Evolutionary conservation across 2,797 vertebrate species (phyloP), one percentile per base, ranked within the genome.

Genomic region (Crenichthys baileyi): DNA sequence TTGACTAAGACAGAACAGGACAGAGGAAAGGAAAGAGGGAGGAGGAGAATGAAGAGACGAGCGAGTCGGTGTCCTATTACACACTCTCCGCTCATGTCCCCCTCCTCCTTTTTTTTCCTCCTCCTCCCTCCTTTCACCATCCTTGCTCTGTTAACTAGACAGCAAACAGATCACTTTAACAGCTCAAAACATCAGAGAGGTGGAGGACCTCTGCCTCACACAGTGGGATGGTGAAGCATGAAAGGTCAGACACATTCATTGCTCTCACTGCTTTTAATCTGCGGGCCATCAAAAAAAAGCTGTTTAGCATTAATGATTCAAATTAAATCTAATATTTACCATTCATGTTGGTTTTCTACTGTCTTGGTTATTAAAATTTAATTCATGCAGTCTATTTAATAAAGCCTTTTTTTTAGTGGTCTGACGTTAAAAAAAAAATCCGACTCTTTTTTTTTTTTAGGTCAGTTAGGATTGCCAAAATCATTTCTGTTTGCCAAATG

Each of bases 51-150:
- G 81, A 91, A 89, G 82, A 92, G 89, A 93, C 84, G 36, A 58
- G 55, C 6, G 93, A 89, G 92, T 93, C 90, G 93, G 96, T 95
- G 94, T 96, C 95, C 93, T 93, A 90, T 96, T 96, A 95, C 96
- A 94, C 87, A 89, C 93, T 93, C 91, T 87, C 83, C 87, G 85
- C 92, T 87, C 83, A 80, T 88, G 87, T 85, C 81, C 87, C 82
- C 83, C 65, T 75, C 82, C 67, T 68, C 46, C 72, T 2, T 12
- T 12, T 5, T 39, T 67, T 18, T 4, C 18, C 58, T 29, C 26
- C 83, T 78, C 75, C 85, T 85, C 82, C 77, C 63, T 65, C 77
- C 75, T 81, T 72, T 20, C n/a, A 77, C 70, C 70, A 48, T 79
- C 75, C 82, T 83, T 77, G 68, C 80, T 81, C 76, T 3, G 82